Conservation (phyloP, 2,888 invertebrate genomes). For the Dyspetes luteomarginatus region DNA sequence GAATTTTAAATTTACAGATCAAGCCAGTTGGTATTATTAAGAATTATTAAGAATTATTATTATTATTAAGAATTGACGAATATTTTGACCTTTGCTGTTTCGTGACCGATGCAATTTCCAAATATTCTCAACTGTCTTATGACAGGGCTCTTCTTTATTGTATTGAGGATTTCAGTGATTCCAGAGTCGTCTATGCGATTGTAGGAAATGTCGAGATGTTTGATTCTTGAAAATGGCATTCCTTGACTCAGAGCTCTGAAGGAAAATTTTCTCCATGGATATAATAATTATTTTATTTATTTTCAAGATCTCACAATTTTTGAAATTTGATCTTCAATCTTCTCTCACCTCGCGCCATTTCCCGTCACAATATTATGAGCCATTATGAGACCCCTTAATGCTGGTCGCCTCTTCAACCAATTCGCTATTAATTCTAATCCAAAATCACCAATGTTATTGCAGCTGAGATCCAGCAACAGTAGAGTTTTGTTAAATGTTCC, state of each 20-base stretch:
- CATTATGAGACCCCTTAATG: slow-evolving; percentile 84
- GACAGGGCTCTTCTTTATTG: slow-evolving; percentile 85
- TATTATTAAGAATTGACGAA: too few relatives aligned
- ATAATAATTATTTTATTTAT: neutral
- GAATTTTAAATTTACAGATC: slow-evolving; percentile 54
- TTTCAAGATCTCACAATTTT: slow-evolving; percentile 20
- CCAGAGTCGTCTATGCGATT: slow-evolving; percentile 86
- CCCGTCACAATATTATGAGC: slow-evolving; percentile 86
- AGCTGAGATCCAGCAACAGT: slow-evolving; percentile 86
- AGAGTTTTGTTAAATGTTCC: slow-evolving; percentile 84
- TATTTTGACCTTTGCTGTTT: slow-evolving; percentile 76
- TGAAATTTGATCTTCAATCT: slow-evolving; percentile 27
- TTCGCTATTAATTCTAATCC: slow-evolving; percentile 85
- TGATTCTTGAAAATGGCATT: slow-evolving; percentile 86
- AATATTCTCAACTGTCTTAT: slow-evolving; percentile 82
- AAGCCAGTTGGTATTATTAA: too few relatives aligned
- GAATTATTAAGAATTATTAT: neutral
- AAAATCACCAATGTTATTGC: slow-evolving; percentile 86
- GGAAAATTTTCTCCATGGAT: neutral
- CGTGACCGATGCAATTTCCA: slow-evolving; percentile 82
- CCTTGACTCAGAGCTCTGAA: slow-evolving; percentile 84
- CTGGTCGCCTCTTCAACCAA: slow-evolving; percentile 85
- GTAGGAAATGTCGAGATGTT: slow-evolving; percentile 85
- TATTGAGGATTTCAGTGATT: slow-evolving; percentile 85
- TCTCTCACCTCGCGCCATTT: slow-evolving; percentile 84